Conservation (phyloP, 2,888 invertebrate species). For the Plebejus anna region DNA sequence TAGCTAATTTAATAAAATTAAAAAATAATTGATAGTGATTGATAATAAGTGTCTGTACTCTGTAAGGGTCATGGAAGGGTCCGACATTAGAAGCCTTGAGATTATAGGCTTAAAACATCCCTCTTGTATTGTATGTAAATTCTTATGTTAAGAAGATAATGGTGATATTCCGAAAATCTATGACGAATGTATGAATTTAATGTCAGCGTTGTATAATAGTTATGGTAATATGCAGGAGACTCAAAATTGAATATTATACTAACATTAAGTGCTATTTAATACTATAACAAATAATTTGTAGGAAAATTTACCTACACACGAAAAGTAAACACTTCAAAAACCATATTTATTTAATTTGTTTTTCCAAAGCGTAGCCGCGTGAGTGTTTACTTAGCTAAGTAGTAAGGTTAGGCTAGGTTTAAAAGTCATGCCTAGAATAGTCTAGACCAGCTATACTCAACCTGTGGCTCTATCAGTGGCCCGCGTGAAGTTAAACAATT, state of each 20-base stretch:
- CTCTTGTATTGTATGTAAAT: slow-evolving; percentile 2
- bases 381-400: neutral
- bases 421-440: neutral
- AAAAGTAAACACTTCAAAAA: neutral
- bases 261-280: neutral
- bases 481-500: too few species aligned
- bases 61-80: neutral
- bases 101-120: neutral
- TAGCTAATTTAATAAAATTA: too few species aligned
- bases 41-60: too few species aligned
- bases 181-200: neutral
- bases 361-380: neutral
- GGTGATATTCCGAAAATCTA: neutral
- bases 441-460: too few species aligned
- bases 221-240: neutral
- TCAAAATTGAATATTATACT: neutral
- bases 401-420: neutral
- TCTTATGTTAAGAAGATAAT: neutral
- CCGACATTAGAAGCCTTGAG: neutral
- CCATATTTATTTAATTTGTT: neutral
- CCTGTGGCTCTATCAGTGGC: too few species aligned
- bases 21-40: neutral
- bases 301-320: neutral
- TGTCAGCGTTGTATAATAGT: neutral
- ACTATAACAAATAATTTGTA: slow-evolving; percentile 15